Base-by-base conservation (phyloP, 2,113 vertebrate genomes). In the Solea senegalensis region DNA sequence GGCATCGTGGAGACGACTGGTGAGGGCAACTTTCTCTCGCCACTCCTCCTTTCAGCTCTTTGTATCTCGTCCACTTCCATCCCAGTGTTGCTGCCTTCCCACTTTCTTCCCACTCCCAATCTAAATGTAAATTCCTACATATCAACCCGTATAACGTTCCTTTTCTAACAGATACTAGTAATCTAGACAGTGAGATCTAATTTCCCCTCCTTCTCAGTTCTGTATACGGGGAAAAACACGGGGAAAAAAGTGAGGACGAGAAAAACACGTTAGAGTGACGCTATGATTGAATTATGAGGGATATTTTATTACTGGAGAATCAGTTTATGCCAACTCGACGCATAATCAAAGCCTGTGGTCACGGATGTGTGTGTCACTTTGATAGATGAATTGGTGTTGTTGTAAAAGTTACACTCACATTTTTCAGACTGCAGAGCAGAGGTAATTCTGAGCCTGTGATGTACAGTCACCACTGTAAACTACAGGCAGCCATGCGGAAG, bases 1-100 rank as follows among this genome's bases (percentile, higher is more conserved):
- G 96, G 96, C 78, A 97, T 97, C 53, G 96, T 97, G 52, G 96
- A 97, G 86, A 97, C 96, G 0, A 97, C 96, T 0, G 96, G 96
- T 97, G 86, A 93, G 90, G 8, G 45, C 45, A 41, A 53, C 34
- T 6, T 34, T 34, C 5, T 34, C 34, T 34, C 34, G 2, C 1
- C 34, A 4, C 34, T 9, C 13, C 26, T 9, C 13, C 26, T n/a
- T 63, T n/a, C 50, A 52, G 50, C 16, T 52, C 50, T 52, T 26
- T 15, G 49, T 50, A 16, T 43, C 40, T n/a, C 3, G 45, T 4
- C 69, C 49, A n/a, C 53, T 34, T 48, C 3, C 13, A 39, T 43
- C 3, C 45, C 9, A 14, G 1, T 48, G 9, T 48, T 12, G 45
- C 45, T 48, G 45, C 45, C 45, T 48, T 12, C 7, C 2, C 44